phyloP scores from a whole-genome alignment of 2,888 invertebrate genomes.

The Chydorus sphaericus region DNA sequence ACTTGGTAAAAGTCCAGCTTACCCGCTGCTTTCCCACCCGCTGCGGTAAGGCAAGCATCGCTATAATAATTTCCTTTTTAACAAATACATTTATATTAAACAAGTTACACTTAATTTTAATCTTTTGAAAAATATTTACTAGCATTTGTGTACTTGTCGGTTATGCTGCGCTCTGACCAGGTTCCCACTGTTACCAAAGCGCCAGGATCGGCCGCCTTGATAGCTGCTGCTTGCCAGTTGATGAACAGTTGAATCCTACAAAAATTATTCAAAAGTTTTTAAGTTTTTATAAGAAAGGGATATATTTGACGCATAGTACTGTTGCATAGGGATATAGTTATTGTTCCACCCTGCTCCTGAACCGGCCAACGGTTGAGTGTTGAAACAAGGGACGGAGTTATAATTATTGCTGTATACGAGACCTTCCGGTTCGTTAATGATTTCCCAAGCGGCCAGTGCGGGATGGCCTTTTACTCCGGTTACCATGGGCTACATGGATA shows the following conservation, averaged over 20 bases:
- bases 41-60: slow-evolving; percentile 17
- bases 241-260: slow-evolving; percentile 20
- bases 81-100: neutral
- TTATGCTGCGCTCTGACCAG: slow-evolving; percentile 16
- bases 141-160: neutral
- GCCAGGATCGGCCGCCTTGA: slow-evolving; percentile 20
- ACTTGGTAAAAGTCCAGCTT: slow-evolving; percentile 24
- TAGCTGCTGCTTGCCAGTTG: slow-evolving; percentile 22
- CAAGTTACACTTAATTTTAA: neutral
- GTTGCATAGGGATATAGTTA: slow-evolving; percentile 18
- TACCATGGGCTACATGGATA: slow-evolving; percentile 20
- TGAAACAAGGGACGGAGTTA: slow-evolving; percentile 21
- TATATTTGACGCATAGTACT: neutral
- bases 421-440: slow-evolving; percentile 25
- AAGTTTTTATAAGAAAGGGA: neutral
- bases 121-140: neutral
- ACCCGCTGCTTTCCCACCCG: slow-evolving; percentile 19
- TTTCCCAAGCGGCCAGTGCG: slow-evolving; percentile 25
- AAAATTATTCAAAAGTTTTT: neutral
- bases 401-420: slow-evolving; percentile 19
- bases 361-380: slow-evolving; percentile 20
- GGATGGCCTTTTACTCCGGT: slow-evolving; percentile 20
- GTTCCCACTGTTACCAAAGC: slow-evolving; percentile 23
- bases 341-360: slow-evolving; percentile 22
- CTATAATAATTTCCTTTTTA: slow-evolving; percentile 18